Conservation (phyloP, 2,888 invertebrate species). For the Marronus borbonicus region DNA sequence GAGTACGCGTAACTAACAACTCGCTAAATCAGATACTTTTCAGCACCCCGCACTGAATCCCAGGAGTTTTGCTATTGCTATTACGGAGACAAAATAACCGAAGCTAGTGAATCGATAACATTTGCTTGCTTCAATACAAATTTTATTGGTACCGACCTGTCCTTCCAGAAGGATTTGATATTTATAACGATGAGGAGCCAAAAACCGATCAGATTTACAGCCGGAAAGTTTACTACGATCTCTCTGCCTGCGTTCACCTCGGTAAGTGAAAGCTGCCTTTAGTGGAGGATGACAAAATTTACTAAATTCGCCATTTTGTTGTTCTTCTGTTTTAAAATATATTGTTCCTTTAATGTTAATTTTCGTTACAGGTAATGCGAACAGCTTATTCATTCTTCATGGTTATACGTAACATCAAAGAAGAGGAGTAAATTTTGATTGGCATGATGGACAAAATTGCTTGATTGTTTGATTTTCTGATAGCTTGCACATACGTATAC, state of each 20-base stretch:
- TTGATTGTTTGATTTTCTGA: too few species aligned
- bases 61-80: neutral
- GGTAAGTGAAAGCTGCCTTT: neutral
- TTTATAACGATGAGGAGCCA: slow-evolving; percentile 15
- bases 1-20: too few species aligned
- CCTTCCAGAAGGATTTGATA: slow-evolving; percentile 8
- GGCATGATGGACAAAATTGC: too few species aligned
- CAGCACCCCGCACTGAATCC: too few species aligned
- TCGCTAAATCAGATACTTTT: too few species aligned
- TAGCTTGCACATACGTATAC: too few species aligned
- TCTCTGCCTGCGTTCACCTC: neutral
- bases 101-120: neutral
- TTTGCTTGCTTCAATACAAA: neutral
- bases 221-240: slow-evolving; percentile 4
- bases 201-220: neutral
- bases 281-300: too few species aligned
- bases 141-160: slow-evolving; percentile 10
- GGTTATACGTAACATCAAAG: neutral
- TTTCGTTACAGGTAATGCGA: slow-evolving; percentile 1
- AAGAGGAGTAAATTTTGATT: too few species aligned
- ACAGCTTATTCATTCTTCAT: slow-evolving; percentile 8
- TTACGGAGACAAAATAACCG: neutral
- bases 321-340: too few species aligned
- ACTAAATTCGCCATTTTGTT: too few species aligned
- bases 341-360: neutral